phyloP scores from a whole-genome alignment of 1,140 invertebrate genomes.

The Drosophila quadrilineata region DNA sequence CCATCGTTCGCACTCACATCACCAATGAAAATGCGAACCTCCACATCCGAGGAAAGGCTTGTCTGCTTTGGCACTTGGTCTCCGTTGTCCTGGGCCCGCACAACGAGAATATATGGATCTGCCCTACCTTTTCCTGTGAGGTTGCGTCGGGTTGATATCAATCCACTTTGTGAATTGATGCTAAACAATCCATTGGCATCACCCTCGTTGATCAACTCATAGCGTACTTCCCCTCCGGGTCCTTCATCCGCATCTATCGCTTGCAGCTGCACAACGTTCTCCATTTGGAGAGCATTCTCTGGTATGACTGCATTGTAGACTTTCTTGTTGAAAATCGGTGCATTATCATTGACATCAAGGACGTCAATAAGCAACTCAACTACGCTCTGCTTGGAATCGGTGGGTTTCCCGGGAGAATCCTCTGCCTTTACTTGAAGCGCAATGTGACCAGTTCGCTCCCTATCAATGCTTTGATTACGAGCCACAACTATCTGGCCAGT shows the following conservation, averaged over 20 bases:
- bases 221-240: slow-evolving; percentile 85
- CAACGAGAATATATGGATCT: slow-evolving; percentile 87
- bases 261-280: slow-evolving; percentile 87
- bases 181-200: slow-evolving; percentile 87
- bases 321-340: slow-evolving; percentile 82
- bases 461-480: slow-evolving; percentile 86
- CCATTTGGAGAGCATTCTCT: slow-evolving; percentile 87
- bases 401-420: slow-evolving; percentile 87
- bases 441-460: slow-evolving; percentile 87
- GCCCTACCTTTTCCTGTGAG: slow-evolving; percentile 87
- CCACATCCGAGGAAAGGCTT: slow-evolving; percentile 84
- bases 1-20: slow-evolving; percentile 93
- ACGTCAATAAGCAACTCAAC: slow-evolving; percentile 87
- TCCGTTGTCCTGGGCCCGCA: slow-evolving; percentile 88
- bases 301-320: slow-evolving; percentile 83
- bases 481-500: slow-evolving; percentile 87
- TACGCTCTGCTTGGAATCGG: slow-evolving; percentile 84
- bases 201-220: slow-evolving; percentile 87
- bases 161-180: slow-evolving; percentile 86
- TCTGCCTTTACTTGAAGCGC: slow-evolving; percentile 87
- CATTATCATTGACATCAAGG: slow-evolving; percentile 92
- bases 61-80: slow-evolving; percentile 82
- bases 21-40: slow-evolving; percentile 87
- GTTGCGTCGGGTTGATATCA: slow-evolving; percentile 85
- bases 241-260: slow-evolving; percentile 91